These are phyloP conservation scores for Hippocampus abdominalis DNA, from an alignment of 2,113 vertebrate genomes.

Conservation along the genomic window DNA sequence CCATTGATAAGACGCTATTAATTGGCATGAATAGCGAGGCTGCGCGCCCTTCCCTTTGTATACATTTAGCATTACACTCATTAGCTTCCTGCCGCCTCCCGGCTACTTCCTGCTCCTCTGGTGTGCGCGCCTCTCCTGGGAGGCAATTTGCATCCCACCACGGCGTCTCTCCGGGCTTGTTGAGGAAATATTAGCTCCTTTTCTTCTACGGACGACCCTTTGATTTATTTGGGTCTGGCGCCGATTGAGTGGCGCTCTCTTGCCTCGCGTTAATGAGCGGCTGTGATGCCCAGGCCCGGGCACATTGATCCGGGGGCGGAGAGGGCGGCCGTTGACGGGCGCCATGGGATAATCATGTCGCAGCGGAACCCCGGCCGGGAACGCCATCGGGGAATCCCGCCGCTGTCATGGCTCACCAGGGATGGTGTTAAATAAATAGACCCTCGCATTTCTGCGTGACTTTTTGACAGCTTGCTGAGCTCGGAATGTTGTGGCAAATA, in stretches of 20 bases:
- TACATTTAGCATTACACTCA: slow-evolving; percentile 79
- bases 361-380: slow-evolving; percentile 35
- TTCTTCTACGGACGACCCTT: slow-evolving; percentile 62
- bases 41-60: slow-evolving; percentile 61
- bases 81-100: slow-evolving; percentile 75
- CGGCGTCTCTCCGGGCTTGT: slow-evolving; percentile 69
- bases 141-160: slow-evolving; percentile 77
- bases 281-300: slow-evolving; percentile 45
- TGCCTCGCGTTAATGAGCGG: slow-evolving; percentile 65
- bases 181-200: slow-evolving; percentile 74
- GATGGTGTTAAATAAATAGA: slow-evolving; percentile 47
- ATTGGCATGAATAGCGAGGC: slow-evolving; percentile 71
- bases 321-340: slow-evolving; percentile 58
- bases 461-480: slow-evolving; percentile 36
- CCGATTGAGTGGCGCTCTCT: slow-evolving; percentile 62
- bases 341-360: slow-evolving; percentile 68
- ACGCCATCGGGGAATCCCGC: slow-evolving; percentile 56
- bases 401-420: slow-evolving; percentile 49
- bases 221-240: slow-evolving; percentile 67
- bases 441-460: slow-evolving; percentile 37
- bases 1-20: slow-evolving; percentile 75
- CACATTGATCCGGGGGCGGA: slow-evolving; percentile 65
- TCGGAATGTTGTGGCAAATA: not conserved
- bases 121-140: slow-evolving; percentile 63
- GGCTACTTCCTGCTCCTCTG: slow-evolving; percentile 64